Evolutionary conservation across 2,797 vertebrate species (phyloP).

Genomic region (Chelmon rostratus): DNA sequence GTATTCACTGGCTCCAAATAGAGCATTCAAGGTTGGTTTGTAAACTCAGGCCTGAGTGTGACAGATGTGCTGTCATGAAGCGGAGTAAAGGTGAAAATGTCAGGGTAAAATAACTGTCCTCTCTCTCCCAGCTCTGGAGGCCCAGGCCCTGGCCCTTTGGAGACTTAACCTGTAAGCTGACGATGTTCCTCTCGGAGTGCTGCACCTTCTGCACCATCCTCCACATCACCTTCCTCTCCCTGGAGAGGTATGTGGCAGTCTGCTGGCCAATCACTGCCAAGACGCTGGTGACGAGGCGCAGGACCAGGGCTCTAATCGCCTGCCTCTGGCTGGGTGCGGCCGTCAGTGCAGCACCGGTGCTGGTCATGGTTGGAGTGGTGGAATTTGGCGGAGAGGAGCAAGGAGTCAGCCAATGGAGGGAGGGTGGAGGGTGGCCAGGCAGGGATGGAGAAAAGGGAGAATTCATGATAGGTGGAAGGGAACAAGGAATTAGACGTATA

Average conservation of each 20-base stretch:
- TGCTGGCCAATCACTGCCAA: constrained; percentile 88
- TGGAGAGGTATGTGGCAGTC: constrained; percentile 88
- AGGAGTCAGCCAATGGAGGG: constrained; percentile 50
- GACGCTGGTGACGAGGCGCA: constrained; percentile 81
- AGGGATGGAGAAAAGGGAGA: constrained; percentile 44
- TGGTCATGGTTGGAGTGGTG: constrained; percentile 86
- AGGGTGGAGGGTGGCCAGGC: constrained; percentile 43
- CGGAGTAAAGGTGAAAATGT: neutral
- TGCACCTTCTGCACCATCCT: constrained; percentile 89
- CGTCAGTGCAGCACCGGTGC: constrained; percentile 82
- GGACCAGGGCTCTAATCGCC: constrained; percentile 82
- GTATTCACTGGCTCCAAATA: neutral
- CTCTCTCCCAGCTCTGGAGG: constrained; percentile 81
- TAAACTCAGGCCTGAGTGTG: no score
- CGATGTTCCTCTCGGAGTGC: constrained; percentile 87
- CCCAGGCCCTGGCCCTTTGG: constrained; percentile 86
- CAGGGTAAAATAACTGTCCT: neutral
- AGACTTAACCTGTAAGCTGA: constrained; percentile 85
- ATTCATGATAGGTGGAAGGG: constrained; percentile 28
- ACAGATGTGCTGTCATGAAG: neutral
- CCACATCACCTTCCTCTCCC: constrained; percentile 88
- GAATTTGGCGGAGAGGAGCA: constrained; percentile 68
- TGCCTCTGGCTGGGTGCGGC: constrained; percentile 84
- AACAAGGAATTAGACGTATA: constrained; percentile 58
- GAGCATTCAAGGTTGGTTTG: no score